phyloP scores from a whole-genome alignment of 2,113 vertebrate genomes.

The Microcebus tavaratra region DNA sequence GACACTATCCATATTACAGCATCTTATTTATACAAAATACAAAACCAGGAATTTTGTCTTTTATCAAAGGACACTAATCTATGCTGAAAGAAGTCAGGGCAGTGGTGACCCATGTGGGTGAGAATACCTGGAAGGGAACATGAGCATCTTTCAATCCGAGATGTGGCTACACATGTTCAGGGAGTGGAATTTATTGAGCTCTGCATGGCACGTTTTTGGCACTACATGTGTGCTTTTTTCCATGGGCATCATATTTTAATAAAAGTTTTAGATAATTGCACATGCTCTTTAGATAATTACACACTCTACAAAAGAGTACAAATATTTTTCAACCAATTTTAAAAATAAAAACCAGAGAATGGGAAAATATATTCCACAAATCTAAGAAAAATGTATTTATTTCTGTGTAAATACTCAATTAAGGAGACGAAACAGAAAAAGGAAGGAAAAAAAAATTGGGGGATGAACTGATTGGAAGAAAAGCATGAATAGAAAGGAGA shows the following conservation, averaged over 20 bases:
- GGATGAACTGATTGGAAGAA: not conserved
- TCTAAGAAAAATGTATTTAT: not conserved
- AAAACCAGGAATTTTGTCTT: not conserved
- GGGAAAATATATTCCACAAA: not conserved
- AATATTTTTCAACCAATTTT: not conserved
- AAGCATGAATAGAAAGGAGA: not conserved
- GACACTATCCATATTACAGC: not conserved
- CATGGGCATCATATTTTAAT: not conserved
- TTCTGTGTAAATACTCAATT: not conserved
- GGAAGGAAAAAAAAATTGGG: not conserved
- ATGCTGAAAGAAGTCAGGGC: not conserved
- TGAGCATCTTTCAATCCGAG: not conserved
- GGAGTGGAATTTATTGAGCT: not conserved
- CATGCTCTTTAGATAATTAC: not conserved
- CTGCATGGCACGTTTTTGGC: fast-evolving
- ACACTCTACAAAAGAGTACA: not conserved
- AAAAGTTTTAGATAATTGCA: not conserved
- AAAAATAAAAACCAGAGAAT: slow-evolving; percentile 38
- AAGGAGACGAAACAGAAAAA: not conserved
- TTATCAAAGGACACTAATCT: not conserved
- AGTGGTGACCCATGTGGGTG: not conserved
- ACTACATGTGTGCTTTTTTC: not conserved
- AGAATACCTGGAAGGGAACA: not conserved
- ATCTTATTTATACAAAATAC: not conserved
- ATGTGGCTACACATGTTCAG: not conserved